Evolutionary conservation across 2,113 vertebrate genomes (phyloP), one percentile per base, ranked within the genome.

Genomic region (Pelvicachromis taeniatus): DNA sequence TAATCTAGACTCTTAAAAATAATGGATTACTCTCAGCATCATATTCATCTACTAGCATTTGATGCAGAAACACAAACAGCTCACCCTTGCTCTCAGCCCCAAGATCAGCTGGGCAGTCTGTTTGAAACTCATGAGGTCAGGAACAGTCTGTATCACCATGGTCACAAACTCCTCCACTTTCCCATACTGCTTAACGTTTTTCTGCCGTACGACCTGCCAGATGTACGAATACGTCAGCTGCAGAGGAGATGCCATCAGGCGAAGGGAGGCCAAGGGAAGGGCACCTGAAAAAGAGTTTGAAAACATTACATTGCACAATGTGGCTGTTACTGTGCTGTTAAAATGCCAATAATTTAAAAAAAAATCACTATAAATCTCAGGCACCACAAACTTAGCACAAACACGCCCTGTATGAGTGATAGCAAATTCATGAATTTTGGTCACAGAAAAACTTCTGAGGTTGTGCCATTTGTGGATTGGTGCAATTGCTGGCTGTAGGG

Each of bases 31-130:
- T 81, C 8, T 81, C 13, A 9, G 9, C 13, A 61, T 75, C 1
- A 54, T 40, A 38, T 48, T 21, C 6, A 26, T 12, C n/a, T 8
- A 78, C 16, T 52, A 45, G 7, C 45, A 5, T 68, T 38, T 48
- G 33, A 59, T 21, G 6, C 9, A 8, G 9, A 65, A 21, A 68
- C 10, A 21, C 45, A 40, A 40, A 8, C 6, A 61, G 40, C 90
- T 87, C 93, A 97, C 97, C 95, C 96, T 95, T 12, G 97, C 96
- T 86, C 96, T 94, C 68, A 97, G 79, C 2, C 96, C 96, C 91
- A 97, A 55, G 70, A 95, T 80, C 12, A 97, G 94, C 80, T 97
- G 96, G 11, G 95, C 95, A 1, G 94, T 94, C 91, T 97, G 97
- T 58, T 96, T 96, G 86, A 94, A 95, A 82, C 84, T 94, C 79